A percentile compares a stretch with the other conserved stretches of the same genome.
Conservation (phyloP, 2,797 vertebrate species). For the Sebastes wilsoni region DNA sequence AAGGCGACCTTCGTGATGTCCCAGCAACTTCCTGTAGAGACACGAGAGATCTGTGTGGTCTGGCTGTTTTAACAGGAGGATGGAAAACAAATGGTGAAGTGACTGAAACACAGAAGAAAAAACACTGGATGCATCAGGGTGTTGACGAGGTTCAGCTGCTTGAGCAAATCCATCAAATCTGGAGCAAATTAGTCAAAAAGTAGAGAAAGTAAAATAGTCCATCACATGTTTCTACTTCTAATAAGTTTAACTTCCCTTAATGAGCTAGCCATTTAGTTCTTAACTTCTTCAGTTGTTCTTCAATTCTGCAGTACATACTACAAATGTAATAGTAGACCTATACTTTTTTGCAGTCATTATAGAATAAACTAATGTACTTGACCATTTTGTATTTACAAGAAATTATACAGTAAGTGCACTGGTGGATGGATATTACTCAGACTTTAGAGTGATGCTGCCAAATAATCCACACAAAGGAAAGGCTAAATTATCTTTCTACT, state of each 20-base stretch:
- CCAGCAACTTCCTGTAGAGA: conserved; percentile 8
- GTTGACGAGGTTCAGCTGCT: not conserved
- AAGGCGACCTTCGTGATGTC: not conserved
- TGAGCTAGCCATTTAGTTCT: no score
- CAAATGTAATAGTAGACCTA: no score
- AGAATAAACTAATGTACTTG: no score
- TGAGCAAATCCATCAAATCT: not conserved
- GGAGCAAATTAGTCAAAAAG: not conserved
- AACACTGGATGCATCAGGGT: not conserved
- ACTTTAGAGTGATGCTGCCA: no score
- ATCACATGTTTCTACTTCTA: not conserved
- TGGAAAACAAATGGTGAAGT: conserved; percentile 25
- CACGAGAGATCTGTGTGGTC: conserved; percentile 15
- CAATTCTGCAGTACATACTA: not conserved
- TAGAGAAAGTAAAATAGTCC: not conserved
- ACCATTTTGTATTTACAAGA: no score
- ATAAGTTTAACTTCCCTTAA: not conserved
- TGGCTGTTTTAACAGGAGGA: conserved; percentile 18
- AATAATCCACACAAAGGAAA: no score
- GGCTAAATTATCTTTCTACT: no score
- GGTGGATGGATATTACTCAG: no score
- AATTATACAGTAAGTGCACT: no score
- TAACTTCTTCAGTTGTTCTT: not conserved
- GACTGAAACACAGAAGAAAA: not conserved
- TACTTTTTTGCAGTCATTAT: no score